These are phyloP conservation scores for Oeneis ivallda DNA, from an alignment of 2,888 invertebrate species.

Conservation along the genomic window DNA sequence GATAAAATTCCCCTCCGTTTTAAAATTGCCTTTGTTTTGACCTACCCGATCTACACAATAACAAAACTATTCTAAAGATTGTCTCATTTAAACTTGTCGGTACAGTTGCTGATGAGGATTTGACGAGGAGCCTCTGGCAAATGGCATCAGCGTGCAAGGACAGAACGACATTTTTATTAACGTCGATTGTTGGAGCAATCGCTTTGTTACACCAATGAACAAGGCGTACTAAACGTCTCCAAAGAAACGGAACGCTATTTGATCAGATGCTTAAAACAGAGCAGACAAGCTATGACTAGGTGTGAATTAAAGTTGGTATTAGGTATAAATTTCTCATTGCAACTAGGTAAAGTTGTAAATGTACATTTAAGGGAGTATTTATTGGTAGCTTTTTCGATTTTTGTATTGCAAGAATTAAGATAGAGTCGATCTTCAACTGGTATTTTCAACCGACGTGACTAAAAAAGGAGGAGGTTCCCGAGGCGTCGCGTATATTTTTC, in stretches of 20 bases:
- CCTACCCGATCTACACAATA: not conserved
- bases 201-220: constrained; percentile 13
- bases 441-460: too few relatives aligned
- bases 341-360: too few relatives aligned
- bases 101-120: constrained; percentile 61
- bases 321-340: too few relatives aligned
- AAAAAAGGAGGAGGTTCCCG: too few relatives aligned
- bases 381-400: too few relatives aligned
- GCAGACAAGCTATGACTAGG: too few relatives aligned
- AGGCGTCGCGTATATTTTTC: too few relatives aligned
- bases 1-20: too few relatives aligned
- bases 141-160: constrained; percentile 41
- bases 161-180: constrained; percentile 43
- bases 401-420: too few relatives aligned
- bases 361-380: too few relatives aligned
- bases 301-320: too few relatives aligned
- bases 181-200: constrained; percentile 22
- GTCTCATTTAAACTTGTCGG: constrained; percentile 1
- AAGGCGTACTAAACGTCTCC: constrained; percentile 17
- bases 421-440: too few relatives aligned
- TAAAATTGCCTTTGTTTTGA: not conserved
- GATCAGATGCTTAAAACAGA: not conserved
- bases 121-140: constrained; percentile 58
- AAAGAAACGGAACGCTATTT: constrained; percentile 6
- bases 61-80: not conserved